A percentile compares a stretch with the other conserved stretches of the same genome.
These are phyloP conservation scores for Edolisoma coerulescens DNA, from an alignment of 2,113 vertebrate genomes.

Conservation along the genomic window DNA sequence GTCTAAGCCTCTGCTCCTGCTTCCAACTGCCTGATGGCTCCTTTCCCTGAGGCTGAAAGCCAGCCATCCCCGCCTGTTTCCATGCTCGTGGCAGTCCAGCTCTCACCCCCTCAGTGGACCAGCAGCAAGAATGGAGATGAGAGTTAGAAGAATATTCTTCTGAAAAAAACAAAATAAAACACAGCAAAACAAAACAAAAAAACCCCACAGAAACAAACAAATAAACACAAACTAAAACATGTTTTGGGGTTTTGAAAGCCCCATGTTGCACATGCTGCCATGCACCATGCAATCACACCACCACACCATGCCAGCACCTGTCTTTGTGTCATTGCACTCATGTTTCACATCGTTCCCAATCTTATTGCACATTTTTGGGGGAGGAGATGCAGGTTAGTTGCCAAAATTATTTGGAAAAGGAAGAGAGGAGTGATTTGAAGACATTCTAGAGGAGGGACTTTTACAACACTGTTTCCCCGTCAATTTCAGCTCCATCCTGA, in stretches of 20 bases:
- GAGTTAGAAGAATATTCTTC: background rate
- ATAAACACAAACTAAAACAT: background rate
- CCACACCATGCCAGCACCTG: rapidly evolving
- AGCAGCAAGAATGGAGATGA: background rate
- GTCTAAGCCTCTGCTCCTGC: background rate
- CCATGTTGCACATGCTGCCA: rapidly evolving
- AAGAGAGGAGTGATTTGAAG: background rate
- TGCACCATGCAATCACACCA: background rate
- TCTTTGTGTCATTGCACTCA: background rate
- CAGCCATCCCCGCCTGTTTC: background rate
- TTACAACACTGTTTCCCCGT: background rate
- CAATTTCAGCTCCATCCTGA: background rate
- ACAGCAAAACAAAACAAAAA: too few relatives aligned
- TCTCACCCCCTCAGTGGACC: background rate
- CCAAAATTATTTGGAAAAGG: background rate
- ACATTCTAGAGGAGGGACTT: background rate
- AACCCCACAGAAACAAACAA: too few relatives aligned
- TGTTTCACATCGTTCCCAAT: background rate
- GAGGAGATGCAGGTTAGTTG: background rate
- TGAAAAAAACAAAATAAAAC: rapidly evolving
- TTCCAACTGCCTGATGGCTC: background rate
- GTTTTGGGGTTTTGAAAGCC: background rate
- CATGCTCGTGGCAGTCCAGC: background rate
- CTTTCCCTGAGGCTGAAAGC: background rate
- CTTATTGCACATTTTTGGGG: background rate